A percentile compares a stretch with the other conserved stretches of the same genome.
These are phyloP conservation scores for Murina feae DNA, from an alignment of 2,113 vertebrate genomes.

Conservation along the genomic window DNA sequence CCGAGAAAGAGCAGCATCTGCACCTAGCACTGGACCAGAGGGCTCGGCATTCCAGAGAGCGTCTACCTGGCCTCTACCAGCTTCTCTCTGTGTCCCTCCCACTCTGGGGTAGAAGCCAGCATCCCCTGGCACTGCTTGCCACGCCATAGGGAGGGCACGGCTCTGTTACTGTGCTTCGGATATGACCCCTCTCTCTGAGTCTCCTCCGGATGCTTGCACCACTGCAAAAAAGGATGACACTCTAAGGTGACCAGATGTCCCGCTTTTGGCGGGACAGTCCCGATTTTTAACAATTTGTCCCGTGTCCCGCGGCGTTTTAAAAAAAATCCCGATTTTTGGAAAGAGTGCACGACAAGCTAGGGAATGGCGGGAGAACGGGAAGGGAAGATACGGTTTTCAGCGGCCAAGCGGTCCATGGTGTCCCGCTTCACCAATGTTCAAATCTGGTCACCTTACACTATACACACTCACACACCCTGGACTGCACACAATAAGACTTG, in stretches of 20 bases:
- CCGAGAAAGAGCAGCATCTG: background rate
- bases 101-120: no score
- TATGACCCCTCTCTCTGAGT: background rate
- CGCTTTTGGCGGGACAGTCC: no score
- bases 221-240: background rate
- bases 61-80: background rate
- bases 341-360: no score
- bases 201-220: background rate
- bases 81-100: background rate
- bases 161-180: background rate
- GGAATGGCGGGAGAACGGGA: no score
- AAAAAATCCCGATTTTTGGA: no score
- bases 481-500: background rate
- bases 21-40: accelerated
- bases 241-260: no score
- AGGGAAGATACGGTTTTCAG: no score
- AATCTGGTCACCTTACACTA: no score
- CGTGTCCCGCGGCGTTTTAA: no score
- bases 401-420: no score
- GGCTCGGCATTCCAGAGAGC: accelerated
- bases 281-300: no score
- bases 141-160: background rate
- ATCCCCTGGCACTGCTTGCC: background rate
- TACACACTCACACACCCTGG: accelerated
- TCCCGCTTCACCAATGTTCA: no score